phyloP scores from a whole-genome alignment of 1,140 invertebrate genomes.

The Drosophila sp. region DNA sequence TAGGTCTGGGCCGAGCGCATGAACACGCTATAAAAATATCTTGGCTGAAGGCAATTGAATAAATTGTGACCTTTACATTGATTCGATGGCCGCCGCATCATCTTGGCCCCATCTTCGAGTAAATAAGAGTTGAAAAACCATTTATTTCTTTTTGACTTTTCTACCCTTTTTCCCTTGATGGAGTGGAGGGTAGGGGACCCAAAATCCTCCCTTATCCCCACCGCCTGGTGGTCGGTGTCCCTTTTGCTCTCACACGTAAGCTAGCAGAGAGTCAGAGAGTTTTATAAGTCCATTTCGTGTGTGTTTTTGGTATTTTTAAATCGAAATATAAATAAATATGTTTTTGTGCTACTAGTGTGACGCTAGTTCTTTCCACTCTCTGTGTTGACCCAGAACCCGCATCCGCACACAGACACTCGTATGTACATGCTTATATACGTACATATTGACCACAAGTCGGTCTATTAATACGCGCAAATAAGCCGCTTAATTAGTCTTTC shows the following conservation, averaged over 20 bases:
- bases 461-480: slow-evolving; percentile 79
- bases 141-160: slow-evolving; percentile 77
- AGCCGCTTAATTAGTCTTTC: slow-evolving; percentile 79
- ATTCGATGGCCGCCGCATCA: slow-evolving; percentile 50
- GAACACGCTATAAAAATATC: slow-evolving; percentile 79
- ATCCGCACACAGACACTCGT: slow-evolving; percentile 12
- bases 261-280: slow-evolving; percentile 61
- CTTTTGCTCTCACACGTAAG: slow-evolving; percentile 54
- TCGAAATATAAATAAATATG: slow-evolving; percentile 78
- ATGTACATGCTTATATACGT: neutral
- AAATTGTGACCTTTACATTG: slow-evolving; percentile 82
- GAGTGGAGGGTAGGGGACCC: neutral
- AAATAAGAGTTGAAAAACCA: slow-evolving; percentile 77
- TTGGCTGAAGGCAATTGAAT: slow-evolving; percentile 76
- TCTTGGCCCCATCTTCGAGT: slow-evolving; percentile 43
- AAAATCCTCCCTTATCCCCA: neutral
- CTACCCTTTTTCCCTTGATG: slow-evolving; percentile 53
- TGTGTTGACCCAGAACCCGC: slow-evolving; percentile 41
- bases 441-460: slow-evolving; percentile 64
- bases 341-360: slow-evolving; percentile 45
- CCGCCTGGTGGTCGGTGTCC: slow-evolving; percentile 6
- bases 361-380: slow-evolving; percentile 6
- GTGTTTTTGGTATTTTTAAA: slow-evolving; percentile 74
- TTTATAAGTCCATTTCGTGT: slow-evolving; percentile 72
- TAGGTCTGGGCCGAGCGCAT: slow-evolving; percentile 65